phyloP scores from a whole-genome alignment of 1,140 invertebrate genomes.

The Daktulosphaira vitifoliae region DNA sequence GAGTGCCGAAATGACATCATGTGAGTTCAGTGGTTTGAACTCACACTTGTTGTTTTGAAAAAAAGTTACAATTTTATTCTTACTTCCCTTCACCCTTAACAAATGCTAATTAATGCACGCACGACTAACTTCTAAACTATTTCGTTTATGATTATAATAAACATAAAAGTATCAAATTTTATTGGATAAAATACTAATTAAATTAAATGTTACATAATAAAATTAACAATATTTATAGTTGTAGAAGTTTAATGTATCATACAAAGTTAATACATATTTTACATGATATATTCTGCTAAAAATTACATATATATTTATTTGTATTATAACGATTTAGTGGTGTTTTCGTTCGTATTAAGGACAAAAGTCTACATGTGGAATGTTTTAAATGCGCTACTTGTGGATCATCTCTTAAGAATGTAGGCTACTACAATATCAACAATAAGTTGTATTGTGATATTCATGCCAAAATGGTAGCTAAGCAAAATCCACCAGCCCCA shows the following conservation, averaged over 20 bases:
- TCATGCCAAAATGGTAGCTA: slow-evolving; percentile 81
- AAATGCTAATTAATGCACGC: slow-evolving; percentile 10
- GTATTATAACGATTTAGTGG: slow-evolving; percentile 54
- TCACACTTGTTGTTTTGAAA: neutral
- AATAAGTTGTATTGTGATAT: slow-evolving; percentile 94
- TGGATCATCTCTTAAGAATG: slow-evolving; percentile 88
- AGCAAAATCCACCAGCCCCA: slow-evolving; percentile 65
- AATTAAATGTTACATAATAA: too few relatives aligned
- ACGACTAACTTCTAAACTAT: neutral
- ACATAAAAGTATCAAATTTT: too few relatives aligned
- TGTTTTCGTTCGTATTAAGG: slow-evolving; percentile 91
- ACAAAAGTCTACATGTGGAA: slow-evolving; percentile 90
- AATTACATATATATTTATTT: slow-evolving; percentile 17
- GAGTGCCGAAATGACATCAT: slow-evolving; percentile 65
- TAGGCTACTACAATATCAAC: slow-evolving; percentile 92
- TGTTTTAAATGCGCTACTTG: slow-evolving; percentile 96
- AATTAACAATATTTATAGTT: too few relatives aligned
- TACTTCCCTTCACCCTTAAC: neutral
- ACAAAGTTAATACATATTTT: too few relatives aligned
- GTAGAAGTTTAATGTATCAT: too few relatives aligned
- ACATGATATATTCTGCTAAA: neutral
- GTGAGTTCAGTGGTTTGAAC: slow-evolving; percentile 49
- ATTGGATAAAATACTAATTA: too few relatives aligned
- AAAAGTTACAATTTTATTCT: neutral
- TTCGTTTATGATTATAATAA: too few relatives aligned